phyloP scores from a whole-genome alignment of 2,113 vertebrate species.

The Sapajus apella region DNA sequence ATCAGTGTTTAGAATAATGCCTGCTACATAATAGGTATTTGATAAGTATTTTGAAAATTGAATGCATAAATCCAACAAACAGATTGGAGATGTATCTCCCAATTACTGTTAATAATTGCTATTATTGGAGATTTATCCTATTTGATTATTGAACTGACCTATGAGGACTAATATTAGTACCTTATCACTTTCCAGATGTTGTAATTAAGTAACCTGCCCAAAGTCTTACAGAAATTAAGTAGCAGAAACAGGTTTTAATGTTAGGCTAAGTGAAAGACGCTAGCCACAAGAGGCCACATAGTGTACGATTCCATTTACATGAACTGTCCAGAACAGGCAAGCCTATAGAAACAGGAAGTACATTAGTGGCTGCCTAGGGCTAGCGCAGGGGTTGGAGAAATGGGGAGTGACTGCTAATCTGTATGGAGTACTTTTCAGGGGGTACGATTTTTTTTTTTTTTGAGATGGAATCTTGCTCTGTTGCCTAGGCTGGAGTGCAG shows the following conservation, averaged over 20 bases:
- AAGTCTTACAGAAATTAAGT: constrained; percentile 34
- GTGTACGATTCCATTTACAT: neutral
- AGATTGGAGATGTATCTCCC: neutral
- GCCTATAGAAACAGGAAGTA: neutral
- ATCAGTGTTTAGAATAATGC: neutral
- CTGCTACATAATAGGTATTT: neutral
- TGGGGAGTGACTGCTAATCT: neutral
- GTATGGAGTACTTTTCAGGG: neutral
- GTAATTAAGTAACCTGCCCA: constrained; percentile 21
- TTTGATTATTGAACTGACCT: neutral
- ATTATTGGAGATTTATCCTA: neutral
- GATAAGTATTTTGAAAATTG: constrained; percentile 9
- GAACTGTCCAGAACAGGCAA: neutral
- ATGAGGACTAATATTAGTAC: neutral
- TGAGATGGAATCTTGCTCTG: neutral
- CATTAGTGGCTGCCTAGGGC: neutral
- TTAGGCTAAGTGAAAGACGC: constrained; percentile 1
- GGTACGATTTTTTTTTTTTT: neutral
- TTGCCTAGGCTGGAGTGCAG: neutral
- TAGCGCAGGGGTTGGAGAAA: neutral
- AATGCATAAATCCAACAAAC: neutral
- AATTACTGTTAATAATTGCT: neutral
- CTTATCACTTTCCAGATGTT: constrained; percentile 10
- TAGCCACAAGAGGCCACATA: neutral
- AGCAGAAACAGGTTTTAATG: constrained; percentile 7